phyloP scores from a whole-genome alignment of 2,888 invertebrate genomes.

The Drosophila koepferae region DNA sequence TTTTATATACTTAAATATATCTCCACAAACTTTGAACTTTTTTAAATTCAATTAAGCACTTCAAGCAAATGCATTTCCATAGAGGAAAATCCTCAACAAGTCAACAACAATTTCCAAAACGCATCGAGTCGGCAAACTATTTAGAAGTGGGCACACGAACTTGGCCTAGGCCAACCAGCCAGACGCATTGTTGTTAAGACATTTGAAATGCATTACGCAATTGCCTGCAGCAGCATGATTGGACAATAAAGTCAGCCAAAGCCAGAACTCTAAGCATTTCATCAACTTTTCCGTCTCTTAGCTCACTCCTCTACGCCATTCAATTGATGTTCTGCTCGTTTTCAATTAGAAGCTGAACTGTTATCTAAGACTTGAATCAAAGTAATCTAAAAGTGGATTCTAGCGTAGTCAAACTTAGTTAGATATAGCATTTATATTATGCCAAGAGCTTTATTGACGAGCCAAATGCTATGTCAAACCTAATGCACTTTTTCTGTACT shows the following conservation, averaged over 20 bases:
- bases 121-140: slow-evolving; percentile 22
- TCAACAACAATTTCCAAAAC: background rate
- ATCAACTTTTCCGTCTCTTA: slow-evolving; percentile 22
- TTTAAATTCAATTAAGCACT: too few relatives aligned
- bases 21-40: background rate
- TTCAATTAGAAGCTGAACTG: slow-evolving; percentile 40
- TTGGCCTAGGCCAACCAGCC: slow-evolving; percentile 36
- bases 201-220: slow-evolving; percentile 29
- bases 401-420: slow-evolving; percentile 26
- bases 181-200: slow-evolving; percentile 38
- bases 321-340: slow-evolving; percentile 41
- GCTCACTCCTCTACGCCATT: slow-evolving; percentile 13
- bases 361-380: slow-evolving; percentile 15
- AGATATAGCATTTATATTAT: background rate
- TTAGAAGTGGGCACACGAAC: slow-evolving; percentile 16
- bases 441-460: slow-evolving; percentile 4
- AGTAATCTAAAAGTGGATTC: slow-evolving; percentile 17
- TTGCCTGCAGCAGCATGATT: slow-evolving; percentile 46
- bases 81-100: background rate
- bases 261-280: slow-evolving; percentile 13
- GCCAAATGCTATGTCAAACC: background rate
- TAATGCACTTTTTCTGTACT: slow-evolving; percentile 47
- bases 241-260: slow-evolving; percentile 33
- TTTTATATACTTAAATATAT: too few relatives aligned
- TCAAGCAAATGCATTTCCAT: too few relatives aligned